A percentile compares a stretch with the other conserved stretches of the same genome.
Conservation (phyloP, 2,888 invertebrate species). For the Macropis europaea region DNA sequence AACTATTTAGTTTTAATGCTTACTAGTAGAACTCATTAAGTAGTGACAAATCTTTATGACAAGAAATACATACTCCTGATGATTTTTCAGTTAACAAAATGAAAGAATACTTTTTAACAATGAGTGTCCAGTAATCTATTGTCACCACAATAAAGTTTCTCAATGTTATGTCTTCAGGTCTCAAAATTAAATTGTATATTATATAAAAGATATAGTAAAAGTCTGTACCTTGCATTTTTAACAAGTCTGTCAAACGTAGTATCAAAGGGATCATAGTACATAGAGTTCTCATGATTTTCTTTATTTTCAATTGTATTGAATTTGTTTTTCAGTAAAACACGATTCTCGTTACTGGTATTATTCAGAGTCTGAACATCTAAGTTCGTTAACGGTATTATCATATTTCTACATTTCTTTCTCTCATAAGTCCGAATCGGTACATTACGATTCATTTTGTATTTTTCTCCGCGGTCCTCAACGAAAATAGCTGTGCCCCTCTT, state of each 20-base stretch:
- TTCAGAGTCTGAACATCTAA: neutral
- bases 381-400: neutral
- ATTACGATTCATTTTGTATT: slow-evolving; percentile 23
- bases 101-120: too few relatives aligned
- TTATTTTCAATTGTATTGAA: neutral
- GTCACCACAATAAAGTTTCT: too few relatives aligned
- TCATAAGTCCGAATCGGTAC: slow-evolving; percentile 53
- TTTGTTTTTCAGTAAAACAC: neutral
- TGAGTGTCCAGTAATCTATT: too few relatives aligned
- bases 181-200: neutral
- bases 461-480: neutral
- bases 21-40: too few relatives aligned
- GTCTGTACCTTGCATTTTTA: slow-evolving; percentile 59
- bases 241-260: slow-evolving; percentile 71
- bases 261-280: slow-evolving; percentile 62
- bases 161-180: too few relatives aligned
- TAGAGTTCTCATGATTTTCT: slow-evolving; percentile 26
- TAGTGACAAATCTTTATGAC: too few relatives aligned
- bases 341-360: neutral
- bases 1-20: too few relatives aligned
- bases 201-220: slow-evolving; percentile 14
- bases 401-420: slow-evolving; percentile 21
- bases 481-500: neutral
- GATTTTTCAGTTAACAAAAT: too few relatives aligned
- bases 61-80: too few relatives aligned